These are phyloP conservation scores for Cyclura pinguis DNA, from an alignment of 2,797 vertebrate genomes.

Conservation along the genomic window DNA sequence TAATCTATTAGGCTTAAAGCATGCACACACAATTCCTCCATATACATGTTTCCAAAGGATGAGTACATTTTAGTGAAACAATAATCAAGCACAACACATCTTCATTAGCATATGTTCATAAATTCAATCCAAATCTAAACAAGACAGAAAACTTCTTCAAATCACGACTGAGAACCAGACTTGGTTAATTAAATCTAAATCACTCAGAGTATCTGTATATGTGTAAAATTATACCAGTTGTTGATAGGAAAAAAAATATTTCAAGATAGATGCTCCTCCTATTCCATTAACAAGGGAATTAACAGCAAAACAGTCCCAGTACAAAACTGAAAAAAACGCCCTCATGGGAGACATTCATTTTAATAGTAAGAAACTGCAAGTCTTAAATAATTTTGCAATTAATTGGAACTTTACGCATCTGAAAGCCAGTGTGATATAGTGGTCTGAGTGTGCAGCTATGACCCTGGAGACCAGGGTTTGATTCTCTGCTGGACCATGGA, in stretches of 20 bases:
- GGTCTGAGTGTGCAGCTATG: no score
- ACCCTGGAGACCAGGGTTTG: no score
- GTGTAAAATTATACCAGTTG: background rate
- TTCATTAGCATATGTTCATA: background rate
- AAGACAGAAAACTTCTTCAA: background rate
- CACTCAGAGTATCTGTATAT: background rate
- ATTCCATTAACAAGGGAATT: background rate
- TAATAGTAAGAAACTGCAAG: background rate
- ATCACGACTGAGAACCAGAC: background rate
- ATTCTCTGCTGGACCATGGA: no score
- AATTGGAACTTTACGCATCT: background rate
- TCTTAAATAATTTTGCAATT: background rate
- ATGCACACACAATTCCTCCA: background rate
- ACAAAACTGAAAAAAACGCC: background rate
- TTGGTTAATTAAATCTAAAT: fast-evolving
- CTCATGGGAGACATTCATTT: background rate
- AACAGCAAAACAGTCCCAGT: background rate
- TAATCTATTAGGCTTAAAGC: background rate
- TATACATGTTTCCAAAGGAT: background rate
- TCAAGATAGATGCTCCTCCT: background rate
- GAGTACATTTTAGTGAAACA: background rate
- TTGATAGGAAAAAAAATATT: conserved; percentile 1
- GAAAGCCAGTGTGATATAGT: background rate
- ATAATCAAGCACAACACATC: background rate
- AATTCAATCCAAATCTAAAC: background rate